These are phyloP conservation scores for Phyllostomus hastatus DNA, from an alignment of 2,113 vertebrate genomes.

Conservation along the genomic window DNA sequence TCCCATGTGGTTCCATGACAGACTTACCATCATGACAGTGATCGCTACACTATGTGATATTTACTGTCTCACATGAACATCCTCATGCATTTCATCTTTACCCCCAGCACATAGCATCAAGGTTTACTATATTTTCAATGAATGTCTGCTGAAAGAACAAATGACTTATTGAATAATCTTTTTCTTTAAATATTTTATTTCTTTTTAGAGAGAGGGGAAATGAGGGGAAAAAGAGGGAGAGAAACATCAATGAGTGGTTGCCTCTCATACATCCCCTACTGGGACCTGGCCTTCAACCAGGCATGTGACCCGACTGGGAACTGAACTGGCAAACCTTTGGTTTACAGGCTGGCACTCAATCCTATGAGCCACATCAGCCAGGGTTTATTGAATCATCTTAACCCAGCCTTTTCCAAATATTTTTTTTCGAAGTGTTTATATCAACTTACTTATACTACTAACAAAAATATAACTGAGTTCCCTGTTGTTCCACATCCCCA, in stretches of 20 bases:
- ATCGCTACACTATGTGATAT: neutral
- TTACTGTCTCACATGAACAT: neutral
- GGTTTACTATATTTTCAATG: neutral
- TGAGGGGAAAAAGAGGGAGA: too few species aligned
- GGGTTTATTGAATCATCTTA: neutral
- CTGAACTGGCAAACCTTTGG: too few species aligned
- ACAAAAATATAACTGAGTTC: neutral
- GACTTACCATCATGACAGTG: neutral
- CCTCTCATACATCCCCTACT: too few species aligned
- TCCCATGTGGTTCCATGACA: neutral
- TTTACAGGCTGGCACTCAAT: too few species aligned
- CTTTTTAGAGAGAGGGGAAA: too few species aligned
- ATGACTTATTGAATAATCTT: neutral
- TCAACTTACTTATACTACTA: neutral
- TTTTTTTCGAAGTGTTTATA: neutral
- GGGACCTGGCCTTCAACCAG: too few species aligned
- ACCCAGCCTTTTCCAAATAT: neutral
- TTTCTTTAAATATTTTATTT: too few species aligned
- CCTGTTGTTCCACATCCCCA: neutral
- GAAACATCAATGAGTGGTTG: too few species aligned
- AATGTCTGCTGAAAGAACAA: constrained; percentile 26
- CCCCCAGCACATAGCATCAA: neutral
- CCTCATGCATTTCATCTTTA: neutral
- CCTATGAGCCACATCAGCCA: too few species aligned
- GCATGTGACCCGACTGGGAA: too few species aligned